Evolutionary conservation across 2,888 invertebrate species (phyloP).

Genomic region (Chrysopilus asiliformis): DNA sequence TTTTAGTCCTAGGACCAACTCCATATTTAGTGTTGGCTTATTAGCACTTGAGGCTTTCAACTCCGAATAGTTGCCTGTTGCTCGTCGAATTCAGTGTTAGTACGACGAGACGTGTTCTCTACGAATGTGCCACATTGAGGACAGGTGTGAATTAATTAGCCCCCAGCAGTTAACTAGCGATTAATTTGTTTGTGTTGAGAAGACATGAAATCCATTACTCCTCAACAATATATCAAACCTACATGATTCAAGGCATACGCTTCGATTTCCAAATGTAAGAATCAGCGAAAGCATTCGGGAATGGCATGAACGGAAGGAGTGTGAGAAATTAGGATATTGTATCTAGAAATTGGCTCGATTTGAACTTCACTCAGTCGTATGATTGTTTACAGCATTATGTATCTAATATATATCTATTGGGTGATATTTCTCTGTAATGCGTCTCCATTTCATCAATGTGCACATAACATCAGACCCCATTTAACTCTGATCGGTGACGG

Average conservation of each 20-base stretch:
- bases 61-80: slow-evolving; percentile 9
- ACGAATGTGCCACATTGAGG: neutral
- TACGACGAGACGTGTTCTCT: too few relatives aligned
- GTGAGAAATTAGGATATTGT: too few relatives aligned
- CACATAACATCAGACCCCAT: slow-evolving; percentile 11
- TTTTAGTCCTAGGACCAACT: too few relatives aligned
- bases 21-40: too few relatives aligned
- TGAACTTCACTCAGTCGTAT: slow-evolving; percentile 6
- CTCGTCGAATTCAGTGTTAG: slow-evolving; percentile 1
- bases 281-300: too few relatives aligned
- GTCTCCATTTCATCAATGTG: slow-evolving; percentile 9
- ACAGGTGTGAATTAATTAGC: slow-evolving; percentile 15
- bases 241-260: too few relatives aligned
- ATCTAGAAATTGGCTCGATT: slow-evolving; percentile 6
- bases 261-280: too few relatives aligned
- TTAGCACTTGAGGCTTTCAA: too few relatives aligned
- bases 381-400: slow-evolving; percentile 10
- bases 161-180: slow-evolving; percentile 13
- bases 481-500: slow-evolving; percentile 13
- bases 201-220: neutral
- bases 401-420: too few relatives aligned
- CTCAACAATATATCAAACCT: too few relatives aligned
- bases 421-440: slow-evolving; percentile 5
- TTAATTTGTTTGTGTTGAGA: slow-evolving; percentile 14
- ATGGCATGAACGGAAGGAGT: too few relatives aligned